Evolutionary conservation across 2,888 invertebrate genomes (phyloP), one percentile per base, ranked within the genome.

Genomic region (Tinea trinotella): DNA sequence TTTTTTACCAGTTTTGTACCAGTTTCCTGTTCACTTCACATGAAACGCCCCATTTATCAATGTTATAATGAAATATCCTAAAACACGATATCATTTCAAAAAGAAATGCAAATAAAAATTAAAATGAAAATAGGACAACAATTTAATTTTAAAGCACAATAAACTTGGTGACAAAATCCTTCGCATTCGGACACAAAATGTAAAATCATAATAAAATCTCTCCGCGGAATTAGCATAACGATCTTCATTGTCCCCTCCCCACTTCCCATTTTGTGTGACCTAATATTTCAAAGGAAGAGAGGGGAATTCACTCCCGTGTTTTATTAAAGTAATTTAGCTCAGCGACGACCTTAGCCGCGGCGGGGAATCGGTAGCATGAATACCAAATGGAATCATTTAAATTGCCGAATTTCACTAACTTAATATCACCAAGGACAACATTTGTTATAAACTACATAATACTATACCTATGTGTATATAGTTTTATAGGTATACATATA

Each of bases 261-360:
- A 40, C 10, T 40, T 15, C 13, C 7, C 40, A 15, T 15, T 40
- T 13, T 40, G 13, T 50, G 50, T 24, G 50, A 50, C 50, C 50
- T 50, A 46, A 50, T 50, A 50, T 50, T 50, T 50, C 50, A 50
- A 12, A 50, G 50, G 48, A 48, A 40, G 40, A 40, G n/a, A 13
- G 40, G 46, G n/a, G 46, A 70, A 71, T 74, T 71, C 74, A 74
- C 72, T 71, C 70, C 70, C 64, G 63, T 67, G 68, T 74, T 77
- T 74, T 76, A 77, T 73, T 73, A 71, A 73, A 71, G 71, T 67
- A 70, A 71, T 73, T 72, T 68, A 62, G 64, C 62, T 56, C 57
- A 58, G 56, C 59, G 1, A 24, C 24, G 50, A 24, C 50, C 24
- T 50, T 50, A 24, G 46, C 18, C 17, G 46, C 17, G 46, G 10